These are phyloP conservation scores for Apantesis nais DNA, from an alignment of 2,888 invertebrate genomes.

Conservation along the genomic window DNA sequence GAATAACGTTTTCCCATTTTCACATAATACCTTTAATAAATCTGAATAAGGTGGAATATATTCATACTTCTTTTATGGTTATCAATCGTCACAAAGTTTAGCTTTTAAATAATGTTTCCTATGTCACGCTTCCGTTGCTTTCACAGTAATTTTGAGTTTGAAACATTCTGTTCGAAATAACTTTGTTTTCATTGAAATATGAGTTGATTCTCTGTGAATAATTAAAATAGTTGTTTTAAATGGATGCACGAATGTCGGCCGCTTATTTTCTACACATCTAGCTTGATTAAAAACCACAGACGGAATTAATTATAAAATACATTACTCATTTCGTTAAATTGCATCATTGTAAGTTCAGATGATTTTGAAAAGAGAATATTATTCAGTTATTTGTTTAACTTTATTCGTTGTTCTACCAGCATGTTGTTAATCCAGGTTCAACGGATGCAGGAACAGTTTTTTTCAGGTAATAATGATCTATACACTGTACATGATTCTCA, in stretches of 20 bases:
- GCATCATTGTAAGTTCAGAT: conserved; percentile 31
- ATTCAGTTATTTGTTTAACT: conserved; percentile 21
- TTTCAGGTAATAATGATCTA: neutral
- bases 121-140: conserved; percentile 27
- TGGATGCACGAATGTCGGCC: conserved; percentile 64
- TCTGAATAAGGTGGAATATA: conserved; percentile 73
- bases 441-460: neutral
- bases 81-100: conserved; percentile 52
- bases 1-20: conserved; percentile 80
- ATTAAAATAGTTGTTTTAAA: conserved; percentile 71
- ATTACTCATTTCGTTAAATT: conserved; percentile 34
- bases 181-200: conserved; percentile 48
- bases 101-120: conserved; percentile 42
- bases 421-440: neutral
- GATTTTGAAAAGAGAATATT: conserved; percentile 32
- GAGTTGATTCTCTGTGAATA: conserved; percentile 65
- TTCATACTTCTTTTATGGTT: conserved; percentile 67
- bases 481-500: too few relatives aligned
- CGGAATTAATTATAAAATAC: conserved; percentile 56
- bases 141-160: conserved; percentile 33
- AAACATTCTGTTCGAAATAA: conserved; percentile 47
- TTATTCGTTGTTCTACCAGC: neutral
- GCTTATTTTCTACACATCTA: conserved; percentile 65
- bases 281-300: conserved; percentile 67
- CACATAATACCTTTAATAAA: conserved; percentile 80